These are phyloP conservation scores for Sebastes miniatus DNA, from an alignment of 2,797 vertebrate genomes.

Conservation along the genomic window DNA sequence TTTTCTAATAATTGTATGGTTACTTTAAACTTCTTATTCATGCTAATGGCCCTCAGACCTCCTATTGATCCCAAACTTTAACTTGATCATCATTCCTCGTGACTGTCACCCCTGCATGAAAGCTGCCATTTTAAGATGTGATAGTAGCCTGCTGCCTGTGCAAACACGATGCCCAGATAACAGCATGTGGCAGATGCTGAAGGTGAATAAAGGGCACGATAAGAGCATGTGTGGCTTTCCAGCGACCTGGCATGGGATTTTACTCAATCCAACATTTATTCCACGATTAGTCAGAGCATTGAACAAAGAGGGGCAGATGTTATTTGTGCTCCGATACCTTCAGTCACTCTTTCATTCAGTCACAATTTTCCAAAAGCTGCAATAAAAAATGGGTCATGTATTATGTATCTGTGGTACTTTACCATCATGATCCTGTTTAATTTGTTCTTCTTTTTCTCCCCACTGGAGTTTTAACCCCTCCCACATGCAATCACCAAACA, in stretches of 20 bases:
- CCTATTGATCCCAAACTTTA: not conserved
- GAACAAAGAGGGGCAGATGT: slow-evolving; percentile 1
- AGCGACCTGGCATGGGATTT: slow-evolving; percentile 2
- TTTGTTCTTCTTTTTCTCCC: not conserved
- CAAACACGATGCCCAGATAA: slow-evolving; percentile 27
- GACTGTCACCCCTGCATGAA: not conserved
- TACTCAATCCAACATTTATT: slow-evolving; percentile 15
- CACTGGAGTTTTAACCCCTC: not conserved
- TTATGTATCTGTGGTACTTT: not conserved
- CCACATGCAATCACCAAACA: not conserved
- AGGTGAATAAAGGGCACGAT: slow-evolving; percentile 24
- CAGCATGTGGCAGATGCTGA: slow-evolving; percentile 9
- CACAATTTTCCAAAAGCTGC: not conserved
- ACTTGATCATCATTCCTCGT: not conserved
- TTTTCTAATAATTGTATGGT: not conserved
- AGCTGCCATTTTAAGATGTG: slow-evolving; percentile 16
- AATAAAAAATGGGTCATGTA: not conserved
- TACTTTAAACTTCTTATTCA: not conserved
- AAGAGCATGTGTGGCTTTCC: slow-evolving; percentile 20
- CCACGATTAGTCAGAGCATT: not conserved
- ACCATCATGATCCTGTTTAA: not conserved
- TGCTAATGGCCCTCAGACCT: not conserved
- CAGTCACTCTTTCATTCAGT: not conserved
- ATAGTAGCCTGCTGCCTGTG: slow-evolving; percentile 11
- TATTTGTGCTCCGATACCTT: not conserved